Percentiles rank a stretch among this genome's conserved stretches.
Evolutionary conservation across 1,140 invertebrate species (phyloP).

Genomic region (Teleopsis dalmanni): DNA sequence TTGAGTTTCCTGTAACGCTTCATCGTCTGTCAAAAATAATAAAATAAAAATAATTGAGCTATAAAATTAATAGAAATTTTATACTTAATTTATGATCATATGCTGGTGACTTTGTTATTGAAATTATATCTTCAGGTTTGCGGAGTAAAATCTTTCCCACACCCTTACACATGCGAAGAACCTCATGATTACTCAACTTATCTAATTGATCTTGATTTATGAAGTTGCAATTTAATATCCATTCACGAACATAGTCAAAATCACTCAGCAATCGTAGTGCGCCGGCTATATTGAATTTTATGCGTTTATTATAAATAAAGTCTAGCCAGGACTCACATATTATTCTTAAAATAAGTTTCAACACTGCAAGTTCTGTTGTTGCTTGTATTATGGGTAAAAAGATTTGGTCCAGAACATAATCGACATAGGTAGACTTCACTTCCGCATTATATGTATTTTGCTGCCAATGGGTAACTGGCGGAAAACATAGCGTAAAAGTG

Average conservation of each 20-base stretch:
- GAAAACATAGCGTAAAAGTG: conserved; percentile 69
- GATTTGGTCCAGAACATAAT: conserved; percentile 54
- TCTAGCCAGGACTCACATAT: conserved; percentile 80
- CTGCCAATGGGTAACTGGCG: conserved; percentile 56
- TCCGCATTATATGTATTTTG: conserved; percentile 30
- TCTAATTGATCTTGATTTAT: conserved; percentile 49
- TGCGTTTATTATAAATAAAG: conserved; percentile 70
- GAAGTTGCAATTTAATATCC: conserved; percentile 55
- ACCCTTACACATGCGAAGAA: conserved; percentile 68
- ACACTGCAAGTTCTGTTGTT: conserved; percentile 60
- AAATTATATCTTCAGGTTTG: conserved; percentile 58
- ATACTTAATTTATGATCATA: conserved; percentile 21
- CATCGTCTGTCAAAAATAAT: conserved; percentile 19
- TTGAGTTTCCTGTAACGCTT: conserved; percentile 42
- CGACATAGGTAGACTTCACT: conserved; percentile 36
- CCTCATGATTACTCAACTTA: conserved; percentile 67
- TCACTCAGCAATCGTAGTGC: conserved; percentile 61
- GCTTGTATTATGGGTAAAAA: conserved; percentile 64
- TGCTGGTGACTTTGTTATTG: conserved; percentile 37
- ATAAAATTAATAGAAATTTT: not conserved
- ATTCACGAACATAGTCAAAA: conserved; percentile 64
- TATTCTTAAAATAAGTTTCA: conserved; percentile 67
- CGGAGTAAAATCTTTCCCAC: conserved; percentile 66
- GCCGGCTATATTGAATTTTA: conserved; percentile 56
- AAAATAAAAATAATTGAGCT: not conserved